phyloP scores from a whole-genome alignment of 2,113 vertebrate species.

The Spea multiplicata region DNA sequence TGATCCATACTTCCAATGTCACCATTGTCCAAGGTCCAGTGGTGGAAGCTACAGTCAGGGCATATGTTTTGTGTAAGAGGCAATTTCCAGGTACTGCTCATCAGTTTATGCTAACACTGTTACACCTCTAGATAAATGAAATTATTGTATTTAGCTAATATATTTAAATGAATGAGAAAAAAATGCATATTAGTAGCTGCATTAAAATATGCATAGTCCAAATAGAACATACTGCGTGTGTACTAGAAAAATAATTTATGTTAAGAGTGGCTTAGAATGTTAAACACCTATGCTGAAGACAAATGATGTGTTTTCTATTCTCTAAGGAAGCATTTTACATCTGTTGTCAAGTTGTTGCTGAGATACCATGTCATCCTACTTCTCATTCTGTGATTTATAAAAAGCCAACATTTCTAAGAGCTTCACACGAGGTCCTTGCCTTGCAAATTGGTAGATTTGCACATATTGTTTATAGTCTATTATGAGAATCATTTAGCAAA shows the following conservation, averaged over 20 bases:
- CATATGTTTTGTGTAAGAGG: no score
- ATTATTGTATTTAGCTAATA: conserved; percentile 22
- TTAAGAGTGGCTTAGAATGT: conserved; percentile 61
- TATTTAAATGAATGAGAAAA: conserved; percentile 33
- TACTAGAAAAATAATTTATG: conserved; percentile 69
- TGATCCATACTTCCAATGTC: no score
- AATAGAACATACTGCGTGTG: conserved; percentile 51
- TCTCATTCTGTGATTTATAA: conserved; percentile 65
- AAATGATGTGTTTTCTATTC: conserved; percentile 59
- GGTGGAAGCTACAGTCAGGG: no score
- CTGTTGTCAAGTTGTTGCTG: conserved; percentile 71
- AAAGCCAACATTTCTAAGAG: conserved; percentile 59
- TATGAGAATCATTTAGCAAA: conserved; percentile 39
- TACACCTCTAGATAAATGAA: conserved; percentile 17
- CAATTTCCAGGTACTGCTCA: no score
- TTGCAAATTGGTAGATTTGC: conserved; percentile 50
- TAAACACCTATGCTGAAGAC: conserved; percentile 65
- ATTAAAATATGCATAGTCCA: conserved; percentile 48
- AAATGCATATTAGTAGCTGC: conserved; percentile 37
- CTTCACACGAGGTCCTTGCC: conserved; percentile 54
- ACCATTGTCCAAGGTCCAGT: no score
- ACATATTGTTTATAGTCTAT: conserved; percentile 40
- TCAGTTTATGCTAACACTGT: not conserved
- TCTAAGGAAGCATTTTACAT: conserved; percentile 63
- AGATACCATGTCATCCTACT: conserved; percentile 62